Conservation (phyloP, 2,797 vertebrate genomes). For the Cuniculus paca region DNA sequence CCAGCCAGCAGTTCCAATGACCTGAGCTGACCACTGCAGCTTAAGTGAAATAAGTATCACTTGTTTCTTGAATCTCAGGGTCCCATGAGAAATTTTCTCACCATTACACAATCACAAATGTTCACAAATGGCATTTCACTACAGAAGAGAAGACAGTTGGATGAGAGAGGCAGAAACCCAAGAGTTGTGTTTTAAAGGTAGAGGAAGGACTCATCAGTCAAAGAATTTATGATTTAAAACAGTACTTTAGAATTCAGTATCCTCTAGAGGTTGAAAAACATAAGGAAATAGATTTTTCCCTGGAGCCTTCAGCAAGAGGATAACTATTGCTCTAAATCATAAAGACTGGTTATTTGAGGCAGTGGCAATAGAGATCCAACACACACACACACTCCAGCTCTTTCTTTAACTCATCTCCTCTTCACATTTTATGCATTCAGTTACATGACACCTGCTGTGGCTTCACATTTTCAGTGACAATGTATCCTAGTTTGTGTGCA, state of each 20-base stretch:
- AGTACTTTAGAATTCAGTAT: background rate
- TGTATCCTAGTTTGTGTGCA: no score
- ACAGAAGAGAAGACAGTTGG: background rate
- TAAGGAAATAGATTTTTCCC: background rate
- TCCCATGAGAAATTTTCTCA: no score
- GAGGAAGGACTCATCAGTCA: background rate
- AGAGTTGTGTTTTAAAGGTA: background rate
- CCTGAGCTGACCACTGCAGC: no score
- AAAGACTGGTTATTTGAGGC: no score
- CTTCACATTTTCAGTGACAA: background rate
- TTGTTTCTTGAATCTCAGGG: no score
- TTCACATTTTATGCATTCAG: rapidly evolving
- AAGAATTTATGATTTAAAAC: background rate
- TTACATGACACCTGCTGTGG: background rate
- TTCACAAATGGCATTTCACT: background rate
- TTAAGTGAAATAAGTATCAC: no score
- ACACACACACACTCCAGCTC: rapidly evolving
- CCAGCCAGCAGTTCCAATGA: no score
- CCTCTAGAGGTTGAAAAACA: background rate
- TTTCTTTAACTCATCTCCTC: rapidly evolving
- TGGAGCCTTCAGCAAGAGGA: background rate
- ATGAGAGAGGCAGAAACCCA: background rate
- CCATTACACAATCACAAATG: background rate
- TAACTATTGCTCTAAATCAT: background rate
- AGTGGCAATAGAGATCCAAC: rapidly evolving